Percentiles rank a stretch among this genome's conserved stretches.
These are phyloP conservation scores for Rhizomys pruinosus DNA, from an alignment of 2,113 vertebrate species.

Conservation along the genomic window DNA sequence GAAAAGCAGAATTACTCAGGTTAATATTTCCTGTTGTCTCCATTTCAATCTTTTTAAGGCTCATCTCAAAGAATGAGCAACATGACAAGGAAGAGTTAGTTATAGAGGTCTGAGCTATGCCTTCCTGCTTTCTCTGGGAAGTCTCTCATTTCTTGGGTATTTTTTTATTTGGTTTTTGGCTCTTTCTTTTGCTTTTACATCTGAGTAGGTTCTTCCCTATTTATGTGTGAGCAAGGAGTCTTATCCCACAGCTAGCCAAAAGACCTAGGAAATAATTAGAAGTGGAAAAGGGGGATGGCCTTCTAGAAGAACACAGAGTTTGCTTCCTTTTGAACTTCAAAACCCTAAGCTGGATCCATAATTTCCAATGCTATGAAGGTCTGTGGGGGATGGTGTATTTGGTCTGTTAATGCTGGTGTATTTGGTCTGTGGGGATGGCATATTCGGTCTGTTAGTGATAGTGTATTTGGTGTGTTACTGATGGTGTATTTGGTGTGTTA, in stretches of 20 bases:
- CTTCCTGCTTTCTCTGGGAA: not conserved
- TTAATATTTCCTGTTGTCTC: not conserved
- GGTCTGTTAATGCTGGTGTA: not conserved
- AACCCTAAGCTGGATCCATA: not conserved
- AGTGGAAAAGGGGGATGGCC: not conserved
- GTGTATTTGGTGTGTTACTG: too few relatives aligned
- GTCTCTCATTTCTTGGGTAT: slow-evolving; percentile 47
- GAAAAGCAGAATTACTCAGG: not conserved
- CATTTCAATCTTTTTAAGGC: not conserved
- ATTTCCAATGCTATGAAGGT: not conserved
- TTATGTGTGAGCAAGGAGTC: not conserved
- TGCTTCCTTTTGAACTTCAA: not conserved
- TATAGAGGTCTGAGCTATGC: not conserved
- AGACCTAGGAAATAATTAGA: not conserved
- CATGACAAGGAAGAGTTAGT: slow-evolving; percentile 24
- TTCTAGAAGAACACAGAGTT: not conserved
- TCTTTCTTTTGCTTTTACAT: not conserved
- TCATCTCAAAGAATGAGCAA: slow-evolving; percentile 1
- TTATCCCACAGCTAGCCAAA: not conserved
- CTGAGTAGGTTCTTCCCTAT: not conserved
- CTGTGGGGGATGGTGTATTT: not conserved
- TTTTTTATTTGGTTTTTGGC: not conserved
- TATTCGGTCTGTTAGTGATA: not conserved
- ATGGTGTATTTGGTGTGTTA: not conserved
- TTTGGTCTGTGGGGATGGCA: not conserved